Conservation (phyloP, 2,113 vertebrate genomes). For the Zingel zingel region DNA sequence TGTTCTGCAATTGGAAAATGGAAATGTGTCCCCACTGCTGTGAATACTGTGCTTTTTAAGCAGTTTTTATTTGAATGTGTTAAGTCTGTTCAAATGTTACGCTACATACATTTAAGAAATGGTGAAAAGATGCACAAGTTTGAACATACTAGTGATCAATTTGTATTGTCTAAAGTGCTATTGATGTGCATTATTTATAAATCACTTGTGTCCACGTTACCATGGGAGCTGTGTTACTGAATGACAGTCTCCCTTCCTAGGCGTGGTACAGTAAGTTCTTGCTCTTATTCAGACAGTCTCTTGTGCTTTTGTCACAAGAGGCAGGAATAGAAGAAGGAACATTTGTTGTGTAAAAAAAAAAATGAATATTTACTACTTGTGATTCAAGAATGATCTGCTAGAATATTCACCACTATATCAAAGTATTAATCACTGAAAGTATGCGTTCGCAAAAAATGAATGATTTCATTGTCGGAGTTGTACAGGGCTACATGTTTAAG, state of each 20-base stretch:
- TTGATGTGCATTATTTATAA: background rate
- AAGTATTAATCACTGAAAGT: background rate
- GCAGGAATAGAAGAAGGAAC: constrained; percentile 54
- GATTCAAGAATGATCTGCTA: background rate
- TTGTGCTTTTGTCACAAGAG: constrained; percentile 59
- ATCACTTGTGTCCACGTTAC: constrained; percentile 73
- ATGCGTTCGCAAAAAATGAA: background rate
- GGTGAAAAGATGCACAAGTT: background rate
- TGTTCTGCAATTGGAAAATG: background rate
- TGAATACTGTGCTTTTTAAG: background rate
- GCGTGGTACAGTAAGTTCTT: constrained; percentile 76
- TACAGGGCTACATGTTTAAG: constrained; percentile 2
- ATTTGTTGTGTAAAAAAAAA: constrained; percentile 43
- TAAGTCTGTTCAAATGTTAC: background rate
- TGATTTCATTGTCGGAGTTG: constrained; percentile 10
- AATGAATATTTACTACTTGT: background rate
- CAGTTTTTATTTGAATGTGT: constrained; percentile 12
- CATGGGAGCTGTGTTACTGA: constrained; percentile 77
- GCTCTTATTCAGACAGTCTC: constrained; percentile 45
- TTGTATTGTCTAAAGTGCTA: background rate
- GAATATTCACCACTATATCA: background rate
- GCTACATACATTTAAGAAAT: background rate
- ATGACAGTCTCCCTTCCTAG: constrained; percentile 83
- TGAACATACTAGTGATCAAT: background rate
- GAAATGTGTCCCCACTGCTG: constrained; percentile 1